Evolutionary conservation across 2,113 vertebrate genomes (phyloP).

Genomic region (Azemiops feae): DNA sequence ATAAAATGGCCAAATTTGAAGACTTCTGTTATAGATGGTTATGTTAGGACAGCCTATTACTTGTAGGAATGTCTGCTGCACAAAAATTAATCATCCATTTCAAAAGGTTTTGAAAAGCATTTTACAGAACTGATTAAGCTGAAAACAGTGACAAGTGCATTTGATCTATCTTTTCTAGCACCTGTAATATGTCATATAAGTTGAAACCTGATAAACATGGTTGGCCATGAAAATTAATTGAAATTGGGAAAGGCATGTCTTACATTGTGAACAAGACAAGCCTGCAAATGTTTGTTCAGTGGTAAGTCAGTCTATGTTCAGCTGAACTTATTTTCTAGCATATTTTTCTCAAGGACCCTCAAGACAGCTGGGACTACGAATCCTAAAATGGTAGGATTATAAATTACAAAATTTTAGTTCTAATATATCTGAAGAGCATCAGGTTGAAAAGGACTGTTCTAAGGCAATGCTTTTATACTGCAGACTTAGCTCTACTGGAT

Average conservation of each 20-base stretch:
- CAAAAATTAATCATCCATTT: background rate
- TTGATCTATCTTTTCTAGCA: background rate
- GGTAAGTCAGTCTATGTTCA: background rate
- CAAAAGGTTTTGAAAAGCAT: conserved; percentile 9
- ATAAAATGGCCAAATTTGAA: too few relatives aligned
- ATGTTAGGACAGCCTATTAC: background rate
- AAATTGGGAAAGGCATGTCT: background rate
- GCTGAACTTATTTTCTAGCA: too few relatives aligned
- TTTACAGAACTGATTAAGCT: background rate
- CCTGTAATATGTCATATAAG: conserved; percentile 3
- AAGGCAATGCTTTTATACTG: background rate
- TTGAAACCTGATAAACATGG: conserved; percentile 17
- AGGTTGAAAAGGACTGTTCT: too few relatives aligned
- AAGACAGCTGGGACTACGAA: too few relatives aligned
- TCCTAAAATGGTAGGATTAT: too few relatives aligned
- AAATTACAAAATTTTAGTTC: too few relatives aligned
- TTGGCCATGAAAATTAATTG: background rate
- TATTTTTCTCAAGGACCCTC: too few relatives aligned
- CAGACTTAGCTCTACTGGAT: background rate
- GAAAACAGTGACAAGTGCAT: background rate
- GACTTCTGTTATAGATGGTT: background rate
- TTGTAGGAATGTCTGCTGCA: background rate
- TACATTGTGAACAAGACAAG: background rate
- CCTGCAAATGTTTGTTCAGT: background rate
- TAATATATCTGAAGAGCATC: too few relatives aligned